Evolutionary conservation across 1,140 invertebrate genomes (phyloP).

Genomic region (Nixonia krombeini): DNA sequence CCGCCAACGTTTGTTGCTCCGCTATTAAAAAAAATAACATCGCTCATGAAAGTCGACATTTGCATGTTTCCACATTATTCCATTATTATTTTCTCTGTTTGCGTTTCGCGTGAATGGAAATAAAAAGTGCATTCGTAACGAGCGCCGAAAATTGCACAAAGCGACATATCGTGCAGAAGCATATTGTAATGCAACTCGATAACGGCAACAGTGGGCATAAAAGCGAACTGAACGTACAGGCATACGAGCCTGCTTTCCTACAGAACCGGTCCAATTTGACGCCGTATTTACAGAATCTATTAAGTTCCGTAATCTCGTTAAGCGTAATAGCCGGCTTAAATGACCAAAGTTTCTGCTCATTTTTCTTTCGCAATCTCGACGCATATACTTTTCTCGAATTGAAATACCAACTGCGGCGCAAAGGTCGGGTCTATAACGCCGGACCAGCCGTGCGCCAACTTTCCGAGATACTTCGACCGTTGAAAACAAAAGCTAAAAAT

Average conservation of each 20-base stretch:
- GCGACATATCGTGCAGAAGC: conserved; percentile 28
- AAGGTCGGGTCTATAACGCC: conserved; percentile 14
- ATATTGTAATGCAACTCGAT: conserved; percentile 44
- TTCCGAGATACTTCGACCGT: conserved; percentile 8
- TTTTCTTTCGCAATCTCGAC: conserved; percentile 49
- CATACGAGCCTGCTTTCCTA: not conserved
- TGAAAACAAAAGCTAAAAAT: not conserved
- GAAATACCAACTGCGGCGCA: conserved; percentile 21
- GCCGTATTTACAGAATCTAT: conserved; percentile 49
- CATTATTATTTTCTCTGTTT: not conserved
- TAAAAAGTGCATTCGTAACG: conserved; percentile 5
- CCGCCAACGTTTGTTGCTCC: not conserved
- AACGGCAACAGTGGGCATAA: conserved; percentile 34
- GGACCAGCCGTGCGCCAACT: not conserved
- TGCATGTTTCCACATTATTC: not conserved
- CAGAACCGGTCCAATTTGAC: conserved; percentile 40
- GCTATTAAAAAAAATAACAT: not conserved
- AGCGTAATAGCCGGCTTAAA: conserved; percentile 54
- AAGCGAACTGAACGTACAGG: conserved; percentile 23
- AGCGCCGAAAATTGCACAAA: conserved; percentile 22
- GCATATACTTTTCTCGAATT: conserved; percentile 21
- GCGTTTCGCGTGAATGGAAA: conserved; percentile 6
- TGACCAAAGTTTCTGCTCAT: conserved; percentile 49
- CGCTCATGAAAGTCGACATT: conserved; percentile 1
- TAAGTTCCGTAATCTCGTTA: conserved; percentile 57